Percentiles rank a stretch among this genome's conserved stretches.
phyloP scores from a whole-genome alignment of 2,888 invertebrate species.

The Caradrina clavipalpis region DNA sequence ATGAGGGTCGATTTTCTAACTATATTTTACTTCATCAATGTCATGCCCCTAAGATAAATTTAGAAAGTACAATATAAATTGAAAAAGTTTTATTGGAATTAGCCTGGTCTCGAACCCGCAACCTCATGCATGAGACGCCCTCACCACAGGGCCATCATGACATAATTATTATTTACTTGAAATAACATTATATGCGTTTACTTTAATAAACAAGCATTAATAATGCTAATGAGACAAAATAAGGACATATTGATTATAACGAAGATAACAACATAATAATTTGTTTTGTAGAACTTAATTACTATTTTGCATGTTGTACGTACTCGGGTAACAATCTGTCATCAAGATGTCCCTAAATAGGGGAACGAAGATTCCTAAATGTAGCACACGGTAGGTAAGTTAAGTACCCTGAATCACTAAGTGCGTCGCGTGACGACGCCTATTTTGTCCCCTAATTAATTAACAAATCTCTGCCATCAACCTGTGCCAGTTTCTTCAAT shows the following conservation, averaged over 20 bases:
- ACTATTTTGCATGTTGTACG: constrained; percentile 55
- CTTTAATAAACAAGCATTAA: neutral
- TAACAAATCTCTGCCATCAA: constrained; percentile 84
- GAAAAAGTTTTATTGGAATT: too few species aligned
- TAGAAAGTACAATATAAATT: too few species aligned
- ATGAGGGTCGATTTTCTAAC: too few species aligned
- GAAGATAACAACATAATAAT: neutral
- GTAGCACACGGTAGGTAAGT: constrained; percentile 69
- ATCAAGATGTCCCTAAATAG: constrained; percentile 46
- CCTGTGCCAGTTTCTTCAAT: constrained; percentile 78
- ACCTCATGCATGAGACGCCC: too few species aligned
- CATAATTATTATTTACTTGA: too few species aligned
- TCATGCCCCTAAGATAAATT: too few species aligned
- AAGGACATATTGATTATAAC: neutral
- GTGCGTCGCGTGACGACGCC: constrained; percentile 80
- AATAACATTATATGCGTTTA: neutral
- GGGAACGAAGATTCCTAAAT: constrained; percentile 68
- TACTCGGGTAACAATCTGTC: constrained; percentile 37
- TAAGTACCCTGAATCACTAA: constrained; percentile 73
- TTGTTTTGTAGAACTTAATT: constrained; percentile 40
- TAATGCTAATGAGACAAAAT: neutral
- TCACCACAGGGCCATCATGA: too few species aligned
- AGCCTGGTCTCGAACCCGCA: too few species aligned
- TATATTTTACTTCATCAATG: too few species aligned
- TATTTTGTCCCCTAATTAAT: constrained; percentile 85